Percentiles rank a stretch among this genome's conserved stretches.
Conservation (phyloP, 2,797 vertebrate genomes). For the Phalanger gymnotis region DNA sequence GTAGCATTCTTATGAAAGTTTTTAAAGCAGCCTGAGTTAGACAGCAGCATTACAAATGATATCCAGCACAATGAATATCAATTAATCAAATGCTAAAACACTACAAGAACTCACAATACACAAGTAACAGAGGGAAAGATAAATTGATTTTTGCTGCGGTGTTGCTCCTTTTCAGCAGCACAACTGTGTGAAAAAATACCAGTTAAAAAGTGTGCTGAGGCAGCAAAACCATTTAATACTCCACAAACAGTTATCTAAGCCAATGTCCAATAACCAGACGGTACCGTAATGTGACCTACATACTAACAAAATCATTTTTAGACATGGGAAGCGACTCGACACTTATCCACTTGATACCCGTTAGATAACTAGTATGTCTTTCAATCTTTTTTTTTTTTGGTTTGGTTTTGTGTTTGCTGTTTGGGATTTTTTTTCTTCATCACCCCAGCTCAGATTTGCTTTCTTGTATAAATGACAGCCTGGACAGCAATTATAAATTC, state of each 20-base stretch:
- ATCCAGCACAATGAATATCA: slow-evolving; percentile 86
- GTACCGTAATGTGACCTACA: slow-evolving; percentile 98
- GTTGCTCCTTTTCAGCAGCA: slow-evolving; percentile 96
- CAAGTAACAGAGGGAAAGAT: slow-evolving; percentile 87
- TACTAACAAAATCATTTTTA: slow-evolving; percentile 94
- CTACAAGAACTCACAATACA: slow-evolving; percentile 85
- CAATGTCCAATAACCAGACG: slow-evolving; percentile 96
- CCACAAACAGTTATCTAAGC: slow-evolving; percentile 98
- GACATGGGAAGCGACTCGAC: slow-evolving; percentile 84
- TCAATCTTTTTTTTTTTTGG: slow-evolving; percentile 40
- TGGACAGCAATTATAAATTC: slow-evolving; percentile 39
- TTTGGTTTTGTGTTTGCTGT: slow-evolving; percentile 7
- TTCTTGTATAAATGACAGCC: slow-evolving; percentile 35
- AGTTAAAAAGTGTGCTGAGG: slow-evolving; percentile 97
- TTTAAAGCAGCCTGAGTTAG: slow-evolving; percentile 79
- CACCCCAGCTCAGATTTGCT: slow-evolving; percentile 20
- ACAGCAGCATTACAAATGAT: slow-evolving; percentile 83
- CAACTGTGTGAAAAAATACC: slow-evolving; percentile 99
- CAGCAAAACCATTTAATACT: slow-evolving; percentile 99
- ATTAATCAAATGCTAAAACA: slow-evolving; percentile 88
- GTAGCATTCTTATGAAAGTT: slow-evolving; percentile 81
- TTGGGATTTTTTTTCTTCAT: neutral
- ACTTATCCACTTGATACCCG: slow-evolving; percentile 88
- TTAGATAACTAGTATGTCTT: slow-evolving; percentile 88
- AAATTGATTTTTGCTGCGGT: slow-evolving; percentile 93